Evolutionary conservation across 2,888 invertebrate species (phyloP), one percentile per base, ranked within the genome.

Genomic region (Zaprionus bogoriensis): DNA sequence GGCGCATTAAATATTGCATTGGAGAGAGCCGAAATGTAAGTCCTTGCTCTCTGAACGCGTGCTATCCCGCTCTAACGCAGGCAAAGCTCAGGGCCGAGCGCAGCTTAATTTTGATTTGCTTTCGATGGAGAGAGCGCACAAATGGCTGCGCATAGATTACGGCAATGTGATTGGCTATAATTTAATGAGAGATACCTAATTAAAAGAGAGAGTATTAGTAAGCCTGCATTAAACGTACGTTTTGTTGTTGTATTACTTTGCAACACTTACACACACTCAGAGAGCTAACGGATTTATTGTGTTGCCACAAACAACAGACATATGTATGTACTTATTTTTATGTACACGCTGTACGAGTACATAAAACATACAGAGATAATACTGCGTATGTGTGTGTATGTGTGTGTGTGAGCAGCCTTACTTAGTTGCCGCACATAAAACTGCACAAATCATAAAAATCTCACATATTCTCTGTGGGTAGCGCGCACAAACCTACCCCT

Each of bases 361-460:
- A 41, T 41, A 41, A 41, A 41, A 41, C 22, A 42, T 32, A 38
- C 30, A 42, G 42, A 53, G 19, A 48, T 42, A 42, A 23, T n/a
- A 9, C 32, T 14, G 6, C 32, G n/a, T n/a, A n/a, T 9, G 2
- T 27, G 10, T 27, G 27, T 27, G 10, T 5, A 25, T 27, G 3
- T 10, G 32, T 32, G 12, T 28, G 10, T 30, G 5, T 27, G 30
- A 39, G 39, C 51, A 48, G 44, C 14, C 42, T 48, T 51, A 58
- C 61, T 57, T 39, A 70, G 59, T 72, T 55, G 61, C 46, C 28
- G 42, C 55, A 36, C 61, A 60, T 66, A 65, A 66, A 54, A 71
- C 59, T 77, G 77, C 72, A 77, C 48, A 77, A 60, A 67, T 51
- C 51, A 45, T 48, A 46, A 46, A 39, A 59, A 47, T 51, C 72